A percentile compares a stretch with the other conserved stretches of the same genome.
Evolutionary conservation across 2,113 vertebrate genomes (phyloP).

Genomic region (Pleuronectes platessa): DNA sequence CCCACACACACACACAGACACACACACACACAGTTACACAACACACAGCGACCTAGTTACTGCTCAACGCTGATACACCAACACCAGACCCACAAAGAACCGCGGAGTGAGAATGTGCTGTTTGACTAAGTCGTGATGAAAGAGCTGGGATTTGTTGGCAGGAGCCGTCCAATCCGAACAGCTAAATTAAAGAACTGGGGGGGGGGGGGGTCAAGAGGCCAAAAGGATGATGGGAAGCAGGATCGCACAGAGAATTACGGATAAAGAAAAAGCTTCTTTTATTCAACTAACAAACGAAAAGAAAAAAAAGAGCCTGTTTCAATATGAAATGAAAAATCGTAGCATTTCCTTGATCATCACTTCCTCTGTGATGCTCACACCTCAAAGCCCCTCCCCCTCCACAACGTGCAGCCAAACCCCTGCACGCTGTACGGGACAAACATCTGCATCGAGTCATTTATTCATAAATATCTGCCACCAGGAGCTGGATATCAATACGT

Average conservation of each 20-base stretch:
- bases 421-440: not conserved
- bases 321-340: not conserved
- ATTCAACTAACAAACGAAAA: not conserved
- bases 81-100: slow-evolving; percentile 17
- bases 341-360: slow-evolving; percentile 20
- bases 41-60: slow-evolving; percentile 74
- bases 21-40: slow-evolving; percentile 65
- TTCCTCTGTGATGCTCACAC: slow-evolving; percentile 22
- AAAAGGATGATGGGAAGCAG: slow-evolving; percentile 21
- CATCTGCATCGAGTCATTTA: slow-evolving; percentile 1
- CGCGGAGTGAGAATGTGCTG: slow-evolving; percentile 28
- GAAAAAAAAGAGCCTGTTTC: not conserved
- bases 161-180: not conserved
- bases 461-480: slow-evolving; percentile 18
- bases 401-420: slow-evolving; percentile 6
- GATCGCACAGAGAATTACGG: not conserved
- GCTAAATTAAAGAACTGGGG: not conserved
- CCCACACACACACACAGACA: slow-evolving; percentile 50
- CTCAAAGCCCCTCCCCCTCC: slow-evolving; percentile 5
- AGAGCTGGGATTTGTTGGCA: slow-evolving; percentile 18
- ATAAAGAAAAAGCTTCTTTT: not conserved
- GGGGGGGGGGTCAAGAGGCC: not conserved
- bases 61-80: slow-evolving; percentile 32
- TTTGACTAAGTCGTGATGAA: slow-evolving; percentile 36
- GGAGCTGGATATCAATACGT: not conserved